Evolutionary conservation across 1,140 invertebrate genomes (phyloP).

Genomic region (Sitobion miscanthi): DNA sequence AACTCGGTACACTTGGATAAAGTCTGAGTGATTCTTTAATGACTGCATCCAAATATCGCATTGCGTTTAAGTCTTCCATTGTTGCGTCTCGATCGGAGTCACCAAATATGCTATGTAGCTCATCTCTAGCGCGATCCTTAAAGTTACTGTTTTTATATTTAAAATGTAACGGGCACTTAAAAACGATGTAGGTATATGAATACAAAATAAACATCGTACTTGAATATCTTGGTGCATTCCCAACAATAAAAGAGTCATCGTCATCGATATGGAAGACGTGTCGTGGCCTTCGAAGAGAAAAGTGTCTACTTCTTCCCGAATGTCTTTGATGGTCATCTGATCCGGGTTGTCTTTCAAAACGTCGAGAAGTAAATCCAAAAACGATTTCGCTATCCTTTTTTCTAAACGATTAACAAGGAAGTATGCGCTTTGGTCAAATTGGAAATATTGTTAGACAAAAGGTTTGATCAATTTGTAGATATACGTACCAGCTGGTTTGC

Average conservation of each 20-base stretch:
- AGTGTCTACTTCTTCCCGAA: constrained; percentile 59
- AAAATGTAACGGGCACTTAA: not conserved
- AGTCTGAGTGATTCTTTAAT: constrained; percentile 71
- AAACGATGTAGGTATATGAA: not conserved
- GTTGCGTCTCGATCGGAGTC: constrained; percentile 62
- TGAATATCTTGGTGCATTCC: constrained; percentile 72
- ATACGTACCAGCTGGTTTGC: not conserved
- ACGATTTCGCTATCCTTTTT: constrained; percentile 36
- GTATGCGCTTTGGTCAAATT: not conserved
- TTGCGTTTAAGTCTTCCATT: constrained; percentile 65
- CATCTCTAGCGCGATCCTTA: constrained; percentile 69
- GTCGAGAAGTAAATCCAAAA: constrained; percentile 68
- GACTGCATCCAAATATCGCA: constrained; percentile 71
- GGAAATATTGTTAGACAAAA: not conserved
- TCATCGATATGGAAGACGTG: constrained; percentile 75
- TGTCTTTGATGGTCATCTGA: constrained; percentile 60
- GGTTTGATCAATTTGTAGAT: not conserved
- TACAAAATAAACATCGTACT: constrained; percentile 61
- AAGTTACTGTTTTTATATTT: not conserved
- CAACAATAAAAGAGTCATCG: constrained; percentile 73
- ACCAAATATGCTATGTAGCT: constrained; percentile 68
- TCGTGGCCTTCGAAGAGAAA: constrained; percentile 72
- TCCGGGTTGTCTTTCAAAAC: constrained; percentile 62
- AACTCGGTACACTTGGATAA: constrained; percentile 70
- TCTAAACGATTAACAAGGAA: not conserved